phyloP scores from a whole-genome alignment of 2,888 invertebrate genomes.

The Tiphia femorata region DNA sequence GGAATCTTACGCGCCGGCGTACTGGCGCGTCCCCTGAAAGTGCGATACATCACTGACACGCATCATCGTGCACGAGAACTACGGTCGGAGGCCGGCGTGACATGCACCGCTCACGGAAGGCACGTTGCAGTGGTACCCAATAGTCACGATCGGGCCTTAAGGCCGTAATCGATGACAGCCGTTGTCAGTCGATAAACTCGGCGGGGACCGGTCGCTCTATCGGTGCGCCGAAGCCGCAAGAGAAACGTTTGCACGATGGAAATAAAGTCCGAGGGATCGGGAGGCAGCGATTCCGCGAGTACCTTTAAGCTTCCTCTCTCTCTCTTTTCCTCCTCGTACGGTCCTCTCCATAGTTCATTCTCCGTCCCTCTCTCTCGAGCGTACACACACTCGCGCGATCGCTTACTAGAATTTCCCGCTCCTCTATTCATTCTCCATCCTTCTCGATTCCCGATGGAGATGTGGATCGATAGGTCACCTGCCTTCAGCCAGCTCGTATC shows the following conservation, averaged over 20 bases:
- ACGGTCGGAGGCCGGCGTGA: background rate
- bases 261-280: background rate
- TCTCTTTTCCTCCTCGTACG: background rate
- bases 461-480: too few relatives aligned
- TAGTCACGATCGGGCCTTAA: conserved; percentile 6
- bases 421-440: background rate
- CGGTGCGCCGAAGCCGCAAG: background rate
- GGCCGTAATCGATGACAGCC: conserved; percentile 9
- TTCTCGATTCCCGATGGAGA: background rate
- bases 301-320: background rate
- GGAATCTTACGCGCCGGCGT: background rate
- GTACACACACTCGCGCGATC: background rate
- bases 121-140: background rate
- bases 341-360: background rate
- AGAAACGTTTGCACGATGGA: background rate
- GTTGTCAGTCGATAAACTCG: conserved; percentile 8
- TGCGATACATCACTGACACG: conserved; percentile 9
- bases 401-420: background rate
- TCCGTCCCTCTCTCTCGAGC: background rate
- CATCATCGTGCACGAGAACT: conserved; percentile 7
- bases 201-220: conserved; percentile 1
- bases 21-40: background rate
- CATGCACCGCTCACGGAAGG: conserved; percentile 2
- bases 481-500: too few relatives aligned
- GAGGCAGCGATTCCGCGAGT: background rate